Base-by-base conservation (phyloP, 1,140 invertebrate species). In the Drosophila rhopaloa region DNA sequence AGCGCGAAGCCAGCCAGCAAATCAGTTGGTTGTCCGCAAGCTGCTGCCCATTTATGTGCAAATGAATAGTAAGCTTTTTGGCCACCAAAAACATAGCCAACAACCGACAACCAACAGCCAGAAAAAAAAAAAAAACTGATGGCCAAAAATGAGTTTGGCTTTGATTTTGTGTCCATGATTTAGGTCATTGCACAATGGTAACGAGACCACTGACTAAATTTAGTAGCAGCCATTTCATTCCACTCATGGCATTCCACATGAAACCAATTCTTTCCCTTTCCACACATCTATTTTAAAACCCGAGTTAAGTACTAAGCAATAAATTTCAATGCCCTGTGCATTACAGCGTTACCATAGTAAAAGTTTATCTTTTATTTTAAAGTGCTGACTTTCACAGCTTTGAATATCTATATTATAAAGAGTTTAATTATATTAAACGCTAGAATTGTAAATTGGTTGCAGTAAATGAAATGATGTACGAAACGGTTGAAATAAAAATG, bases 151-250 rank as follows among this genome's bases (percentile, higher is more conserved):
- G 50, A 76, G 66, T 66, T 81, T 76, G 74, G 65, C 79, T 90
- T 90, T 81, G 85, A 90, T 81, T 80, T 80, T 70, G 55, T 56
- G 67, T n/a, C 63, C 53, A 60, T 55, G 63, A 83, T 78, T 91
- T 85, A 67, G 88, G 88, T 89, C 89, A 91, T 91, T 91, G 83
- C 88, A 91, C 89, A 91, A 91, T 91, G 72, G 75, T 76, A 90
- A 84, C 66, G 53, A 81, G 78, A 86, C 51, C 79, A 77, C 48
- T 63, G 65, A 81, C 79, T 91, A 88, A 79, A 74, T 84, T 90
- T 81, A 83, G 88, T 83, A 79, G 62, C 65, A 38, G 44, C 40
- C 77, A 76, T 19, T 43, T 51, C 57, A 47, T 24, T 56, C 44
- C 43, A n/a, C 43, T 14, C 24, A 5, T 29, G 7, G n/a, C 11